Percentiles rank a stretch among this genome's conserved stretches.
Conservation (phyloP, 2,888 invertebrate species). For the Stenolophus ochropezus region DNA sequence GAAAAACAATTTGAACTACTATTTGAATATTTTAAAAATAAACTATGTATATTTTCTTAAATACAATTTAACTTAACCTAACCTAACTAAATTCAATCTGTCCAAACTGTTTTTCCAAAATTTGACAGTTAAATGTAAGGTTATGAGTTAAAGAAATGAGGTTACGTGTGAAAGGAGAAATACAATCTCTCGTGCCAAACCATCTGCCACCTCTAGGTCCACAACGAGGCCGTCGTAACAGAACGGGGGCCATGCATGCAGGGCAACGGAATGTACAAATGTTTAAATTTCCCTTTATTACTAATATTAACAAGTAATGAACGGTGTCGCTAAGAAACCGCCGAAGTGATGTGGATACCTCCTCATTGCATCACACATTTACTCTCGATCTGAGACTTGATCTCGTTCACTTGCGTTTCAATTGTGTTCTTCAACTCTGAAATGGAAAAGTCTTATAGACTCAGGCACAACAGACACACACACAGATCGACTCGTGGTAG, state of each 20-base stretch:
- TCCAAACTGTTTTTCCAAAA: too few species aligned
- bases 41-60: too few species aligned
- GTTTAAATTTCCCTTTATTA: conserved; percentile 48
- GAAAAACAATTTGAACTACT: too few species aligned
- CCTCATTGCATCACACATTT: conserved; percentile 96
- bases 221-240: conserved; percentile 2
- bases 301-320: conserved; percentile 51
- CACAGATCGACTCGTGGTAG: conserved; percentile 34
- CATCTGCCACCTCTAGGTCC: not conserved
- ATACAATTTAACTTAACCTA: too few species aligned
- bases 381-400: conserved; percentile 97
- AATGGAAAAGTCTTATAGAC: conserved; percentile 74
- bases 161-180: too few species aligned
- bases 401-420: conserved; percentile 97
- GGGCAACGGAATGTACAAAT: conserved; percentile 54
- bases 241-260: conserved; percentile 12
- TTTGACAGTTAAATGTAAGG: too few species aligned
- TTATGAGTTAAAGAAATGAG: too few species aligned
- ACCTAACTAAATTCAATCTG: too few species aligned
- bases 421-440: conserved; percentile 97
- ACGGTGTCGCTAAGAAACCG: conserved; percentile 71
- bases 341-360: conserved; percentile 69
- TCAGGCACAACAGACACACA: conserved; percentile 51
- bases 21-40: too few species aligned
- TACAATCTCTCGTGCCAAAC: not conserved